phyloP scores from a whole-genome alignment of 2,888 invertebrate genomes.

The Amphipoea oculea region DNA sequence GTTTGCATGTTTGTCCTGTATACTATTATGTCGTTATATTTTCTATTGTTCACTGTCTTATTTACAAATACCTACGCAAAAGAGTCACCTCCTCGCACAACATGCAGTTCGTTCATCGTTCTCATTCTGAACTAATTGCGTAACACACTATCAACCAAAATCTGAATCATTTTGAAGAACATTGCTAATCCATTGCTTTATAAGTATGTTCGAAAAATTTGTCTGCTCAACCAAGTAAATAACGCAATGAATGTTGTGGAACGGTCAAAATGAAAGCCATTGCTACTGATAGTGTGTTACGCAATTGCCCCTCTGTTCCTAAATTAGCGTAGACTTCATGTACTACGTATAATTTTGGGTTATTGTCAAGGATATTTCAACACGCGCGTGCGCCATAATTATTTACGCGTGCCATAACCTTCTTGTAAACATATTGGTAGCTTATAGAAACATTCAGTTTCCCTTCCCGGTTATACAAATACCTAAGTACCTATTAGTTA shows the following conservation, averaged over 20 bases:
- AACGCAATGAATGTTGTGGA: too few relatives aligned
- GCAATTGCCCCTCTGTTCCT: not conserved
- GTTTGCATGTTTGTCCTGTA: not conserved
- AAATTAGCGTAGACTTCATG: slow-evolving; percentile 43
- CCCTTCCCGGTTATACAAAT: slow-evolving; percentile 56
- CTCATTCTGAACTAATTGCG: slow-evolving; percentile 5
- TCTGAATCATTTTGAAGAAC: too few relatives aligned
- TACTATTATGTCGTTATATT: not conserved
- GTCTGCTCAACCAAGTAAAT: too few relatives aligned
- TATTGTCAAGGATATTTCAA: slow-evolving; percentile 63
- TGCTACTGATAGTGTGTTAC: too few relatives aligned
- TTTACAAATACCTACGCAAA: not conserved
- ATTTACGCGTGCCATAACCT: slow-evolving; percentile 63
- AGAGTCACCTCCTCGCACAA: not conserved
- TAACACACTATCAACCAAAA: too few relatives aligned
- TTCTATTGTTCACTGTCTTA: not conserved
- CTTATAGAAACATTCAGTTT: slow-evolving; percentile 67
- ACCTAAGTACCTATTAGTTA: slow-evolving; percentile 51
- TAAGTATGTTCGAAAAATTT: too few relatives aligned
- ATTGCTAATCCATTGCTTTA: too few relatives aligned
- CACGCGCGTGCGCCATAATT: slow-evolving; percentile 40
- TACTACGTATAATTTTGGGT: slow-evolving; percentile 50
- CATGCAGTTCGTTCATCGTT: not conserved
- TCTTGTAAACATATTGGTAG: slow-evolving; percentile 70
- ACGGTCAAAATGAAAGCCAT: too few relatives aligned